Evolutionary conservation across 1,140 invertebrate genomes (phyloP).

Genomic region (Drosophila nebulosa): DNA sequence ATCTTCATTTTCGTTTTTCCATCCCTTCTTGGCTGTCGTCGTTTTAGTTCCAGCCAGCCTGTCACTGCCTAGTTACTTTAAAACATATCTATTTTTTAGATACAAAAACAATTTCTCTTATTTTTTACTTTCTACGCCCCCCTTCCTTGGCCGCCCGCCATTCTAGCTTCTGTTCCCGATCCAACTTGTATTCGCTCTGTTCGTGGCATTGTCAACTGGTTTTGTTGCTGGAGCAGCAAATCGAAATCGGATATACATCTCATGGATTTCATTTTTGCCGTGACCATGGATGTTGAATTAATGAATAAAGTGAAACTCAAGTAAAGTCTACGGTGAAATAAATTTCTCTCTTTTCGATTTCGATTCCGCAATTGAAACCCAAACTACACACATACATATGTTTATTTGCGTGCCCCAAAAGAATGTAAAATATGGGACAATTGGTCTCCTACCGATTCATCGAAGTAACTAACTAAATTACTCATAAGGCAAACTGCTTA

Average conservation of each 20-base stretch:
- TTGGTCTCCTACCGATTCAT: too few relatives aligned
- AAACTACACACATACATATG: too few relatives aligned
- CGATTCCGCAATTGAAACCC: too few relatives aligned
- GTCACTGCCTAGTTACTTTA: conserved; percentile 38
- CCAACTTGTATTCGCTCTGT: too few relatives aligned
- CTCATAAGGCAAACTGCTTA: too few relatives aligned
- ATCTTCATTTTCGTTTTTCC: conserved; percentile 58
- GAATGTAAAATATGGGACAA: too few relatives aligned
- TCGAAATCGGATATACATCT: background rate
- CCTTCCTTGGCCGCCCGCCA: background rate
- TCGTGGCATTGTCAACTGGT: background rate
- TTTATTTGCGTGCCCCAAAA: too few relatives aligned
- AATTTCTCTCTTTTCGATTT: too few relatives aligned
- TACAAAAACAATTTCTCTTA: conserved; percentile 7
- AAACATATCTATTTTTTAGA: conserved; percentile 39
- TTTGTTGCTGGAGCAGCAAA: background rate
- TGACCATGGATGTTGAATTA: background rate
- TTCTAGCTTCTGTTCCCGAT: background rate
- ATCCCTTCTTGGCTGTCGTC: background rate
- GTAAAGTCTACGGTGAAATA: background rate
- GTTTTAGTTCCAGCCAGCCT: background rate
- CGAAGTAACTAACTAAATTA: too few relatives aligned
- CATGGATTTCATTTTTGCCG: background rate
- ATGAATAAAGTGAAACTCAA: background rate
- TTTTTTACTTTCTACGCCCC: conserved; percentile 1